Evolutionary conservation across 2,888 invertebrate species (phyloP), one percentile per base, ranked within the genome.

Genomic region (Stratiomys singularior): DNA sequence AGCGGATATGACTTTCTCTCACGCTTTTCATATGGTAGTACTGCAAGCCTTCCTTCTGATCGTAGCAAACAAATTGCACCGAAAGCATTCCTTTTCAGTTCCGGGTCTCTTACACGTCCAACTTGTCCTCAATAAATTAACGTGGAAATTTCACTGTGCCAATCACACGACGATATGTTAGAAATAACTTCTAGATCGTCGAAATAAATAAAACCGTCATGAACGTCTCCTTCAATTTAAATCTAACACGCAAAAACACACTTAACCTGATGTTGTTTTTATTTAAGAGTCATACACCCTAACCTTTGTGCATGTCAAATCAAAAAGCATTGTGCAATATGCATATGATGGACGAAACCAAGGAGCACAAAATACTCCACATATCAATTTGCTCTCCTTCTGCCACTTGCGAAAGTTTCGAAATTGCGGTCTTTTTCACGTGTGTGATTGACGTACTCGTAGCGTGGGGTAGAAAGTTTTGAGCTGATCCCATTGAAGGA

Each of bases 181-280:
- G 9, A 37, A 37, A 37, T 37, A 5, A 9, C 37, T 37, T 37
- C 9, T 37, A 9, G 9, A 37, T 9, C 37, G 5, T 37, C 37
- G 37, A 5, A 37, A 37, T 37, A 5, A 37, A 37, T 37, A 76
- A 78, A 78, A 74, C 78, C 74, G 74, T 78, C 78, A 78, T 67
- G 76, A 78, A 78, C 76, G 78, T 78, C 78, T 78, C 76, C 74
- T 78, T 64, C 76, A 78, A 78, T 78, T 78, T 67, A 76, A 44
- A 30, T 56, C n/a, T 21, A 76, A 74, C 78, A 78, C 76, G 78
- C 78, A 67, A 78, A 78, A 46, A 78, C 64, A 21, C 37, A 37
- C 37, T 25, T 60, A 23, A 21, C 60, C 23, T 37, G 37, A 37
- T 9, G 69, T 23, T 13, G 63, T 63, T 63, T 27, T 63, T 63